Evolutionary conservation across 1,140 invertebrate genomes (phyloP).

Genomic region (Mamestra configurata): DNA sequence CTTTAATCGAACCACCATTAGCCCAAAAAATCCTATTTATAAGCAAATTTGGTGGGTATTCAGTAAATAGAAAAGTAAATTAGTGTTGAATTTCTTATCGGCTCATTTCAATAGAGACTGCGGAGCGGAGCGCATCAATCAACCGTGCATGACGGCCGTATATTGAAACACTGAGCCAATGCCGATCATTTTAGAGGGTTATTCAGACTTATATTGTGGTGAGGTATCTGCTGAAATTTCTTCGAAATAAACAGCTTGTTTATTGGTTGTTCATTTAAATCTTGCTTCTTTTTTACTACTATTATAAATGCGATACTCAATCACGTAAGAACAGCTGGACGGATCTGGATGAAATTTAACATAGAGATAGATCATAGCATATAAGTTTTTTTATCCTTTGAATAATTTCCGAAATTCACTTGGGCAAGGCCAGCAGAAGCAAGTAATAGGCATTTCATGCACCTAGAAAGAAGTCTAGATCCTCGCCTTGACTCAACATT

Average conservation of each 20-base stretch:
- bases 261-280: not conserved
- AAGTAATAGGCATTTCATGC: too few relatives aligned
- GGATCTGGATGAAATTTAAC: too few relatives aligned
- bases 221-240: not conserved
- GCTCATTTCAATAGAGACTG: constrained; percentile 53
- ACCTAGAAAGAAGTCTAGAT: too few relatives aligned
- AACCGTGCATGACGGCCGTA: constrained; percentile 60
- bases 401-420: too few relatives aligned
- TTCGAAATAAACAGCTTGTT: not conserved
- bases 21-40: constrained; percentile 51
- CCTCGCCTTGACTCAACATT: too few relatives aligned
- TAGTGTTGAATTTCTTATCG: constrained; percentile 60
- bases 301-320: too few relatives aligned
- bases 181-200: not conserved
- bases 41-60: constrained; percentile 48
- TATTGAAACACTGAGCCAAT: constrained; percentile 59
- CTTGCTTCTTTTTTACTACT: too few relatives aligned
- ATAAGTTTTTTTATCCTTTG: too few relatives aligned
- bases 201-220: not conserved
- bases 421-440: too few relatives aligned
- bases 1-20: constrained; percentile 18
- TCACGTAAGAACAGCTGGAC: too few relatives aligned
- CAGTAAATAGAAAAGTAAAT: constrained; percentile 58
- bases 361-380: too few relatives aligned
- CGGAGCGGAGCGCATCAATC: constrained; percentile 61